Percentiles rank a stretch among this genome's conserved stretches.
These are phyloP conservation scores for Marmota flaviventris DNA, from an alignment of 2,113 vertebrate species.

Conservation along the genomic window DNA sequence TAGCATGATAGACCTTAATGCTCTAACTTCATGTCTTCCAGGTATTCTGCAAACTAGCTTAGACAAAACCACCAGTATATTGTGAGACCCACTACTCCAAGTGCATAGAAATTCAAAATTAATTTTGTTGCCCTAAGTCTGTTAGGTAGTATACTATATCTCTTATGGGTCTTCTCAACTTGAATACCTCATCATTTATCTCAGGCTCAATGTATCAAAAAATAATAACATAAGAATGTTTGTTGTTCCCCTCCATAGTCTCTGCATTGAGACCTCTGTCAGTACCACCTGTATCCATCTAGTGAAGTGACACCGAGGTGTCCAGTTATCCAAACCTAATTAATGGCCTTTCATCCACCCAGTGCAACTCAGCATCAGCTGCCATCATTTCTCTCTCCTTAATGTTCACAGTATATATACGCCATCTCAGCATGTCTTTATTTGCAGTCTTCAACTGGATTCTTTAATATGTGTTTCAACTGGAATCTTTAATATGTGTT, in stretches of 20 bases:
- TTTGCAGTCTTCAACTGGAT: not conserved
- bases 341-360: too few relatives aligned
- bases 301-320: not conserved
- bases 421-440: not conserved
- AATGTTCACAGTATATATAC: not conserved
- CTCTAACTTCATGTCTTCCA: not conserved
- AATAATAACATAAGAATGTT: not conserved
- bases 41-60: not conserved
- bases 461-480: not conserved
- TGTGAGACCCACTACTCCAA: not conserved
- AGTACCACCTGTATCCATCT: fast-evolving
- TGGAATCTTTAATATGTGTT: not conserved
- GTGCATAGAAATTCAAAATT: not conserved
- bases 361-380: not conserved
- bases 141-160: not conserved
- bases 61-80: not conserved
- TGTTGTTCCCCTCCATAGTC: not conserved
- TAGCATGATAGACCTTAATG: not conserved
- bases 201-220: not conserved
- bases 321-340: not conserved
- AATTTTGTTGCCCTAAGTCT: not conserved
- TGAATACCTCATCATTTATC: not conserved
- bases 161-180: not conserved
- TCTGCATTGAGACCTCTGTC: not conserved
- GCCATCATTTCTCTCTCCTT: not conserved